Evolutionary conservation across 2,888 invertebrate genomes (phyloP), one percentile per base, ranked within the genome.

Genomic region (Eudiplozoon nipponicum): DNA sequence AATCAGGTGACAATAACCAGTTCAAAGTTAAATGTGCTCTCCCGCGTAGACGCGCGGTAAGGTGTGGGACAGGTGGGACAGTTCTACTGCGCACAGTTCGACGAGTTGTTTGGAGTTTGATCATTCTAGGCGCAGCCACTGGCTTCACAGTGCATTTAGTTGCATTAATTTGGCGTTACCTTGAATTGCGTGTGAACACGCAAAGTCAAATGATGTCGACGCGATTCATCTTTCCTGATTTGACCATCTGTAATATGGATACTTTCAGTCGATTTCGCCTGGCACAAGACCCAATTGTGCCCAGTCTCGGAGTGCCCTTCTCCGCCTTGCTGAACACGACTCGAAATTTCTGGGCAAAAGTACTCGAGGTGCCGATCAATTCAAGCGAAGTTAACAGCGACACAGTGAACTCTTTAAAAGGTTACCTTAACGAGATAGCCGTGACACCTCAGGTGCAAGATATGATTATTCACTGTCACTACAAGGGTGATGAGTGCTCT

Each of bases 131-230:
- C 15, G 36, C 36, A 2, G 22, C 31, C 31, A 4, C 36, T 13
- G 36, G 36, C 34, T 36, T 36, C 36, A 36, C 26, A 22, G 35
- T 33, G n/a, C 36, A 36, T 36, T 9, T 36, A 15, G 26, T 36
- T 28, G 20, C 36, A 13, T 28, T 36, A 3, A 29, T 36, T 9
- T 17, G 36, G 13, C 34, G 36, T 17, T 36, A 29, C 31, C n/a
- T 29, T n/a, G 36, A 36, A 29, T 17, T 22, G 3, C 36, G 23
- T 3, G 36, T 36, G 19, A 36, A 36, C 23, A 36, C 36, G 17
- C 23, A 36, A 17, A 36, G 17, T n/a, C 20, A 33, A 5, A 28
- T 36, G 26, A 29, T 29, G 26, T 15, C 26, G 7, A 36, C 36
- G 2, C 22, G 31, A 2, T 36, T 36, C 17, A 28, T 36, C 13